Base-by-base conservation (phyloP, 2,113 vertebrate species). In the Tragelaphus buxtoni region DNA sequence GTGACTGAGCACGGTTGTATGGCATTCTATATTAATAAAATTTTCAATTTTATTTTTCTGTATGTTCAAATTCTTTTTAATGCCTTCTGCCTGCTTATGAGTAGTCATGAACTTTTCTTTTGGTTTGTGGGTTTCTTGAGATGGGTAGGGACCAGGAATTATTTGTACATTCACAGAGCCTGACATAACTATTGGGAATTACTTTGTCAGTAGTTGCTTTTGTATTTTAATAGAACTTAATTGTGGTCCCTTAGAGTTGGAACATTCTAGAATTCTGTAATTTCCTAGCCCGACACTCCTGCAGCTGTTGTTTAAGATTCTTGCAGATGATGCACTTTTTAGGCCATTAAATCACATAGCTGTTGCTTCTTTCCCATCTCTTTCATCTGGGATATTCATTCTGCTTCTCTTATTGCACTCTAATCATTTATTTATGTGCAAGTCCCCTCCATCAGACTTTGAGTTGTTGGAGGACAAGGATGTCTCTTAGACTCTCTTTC, bases 391-490 rank as follows among this genome's bases (percentile, higher is more conserved):
- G 30, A 94, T 53, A 92, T 84, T 84, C 47, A 47, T 83, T 55
- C 53, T 95, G 58, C 30, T 93, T 83, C 72, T 93, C 7, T 92
- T n/a, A 92, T 56, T 94, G 28, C 5, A 47, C 12, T 84, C 9
- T n/a, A 82, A 80, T 94, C 65, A 93, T 93, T 97, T 95, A 91
- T 94, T 93, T 95, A 84, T 80, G 74, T 65, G 7, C 72, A 84
- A 26, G 30, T 61, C 12, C 22, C 32, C 65, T 89, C 35, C 7
- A 32, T 82, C 74, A 88, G 91, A 84, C 16, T 85, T 88, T 42
- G 53, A 95, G 26, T 11, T 94, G n/a, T 86, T 77, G 20, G 28
- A 86, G 63, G 65, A 79, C 35, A 58, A 91, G 58, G 32, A 63
- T 47, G 63, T 60, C 24, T 82, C 47, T 56, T 88, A 87, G 42